Evolutionary conservation across 2,888 invertebrate species (phyloP).

Genomic region (Acleris literana): DNA sequence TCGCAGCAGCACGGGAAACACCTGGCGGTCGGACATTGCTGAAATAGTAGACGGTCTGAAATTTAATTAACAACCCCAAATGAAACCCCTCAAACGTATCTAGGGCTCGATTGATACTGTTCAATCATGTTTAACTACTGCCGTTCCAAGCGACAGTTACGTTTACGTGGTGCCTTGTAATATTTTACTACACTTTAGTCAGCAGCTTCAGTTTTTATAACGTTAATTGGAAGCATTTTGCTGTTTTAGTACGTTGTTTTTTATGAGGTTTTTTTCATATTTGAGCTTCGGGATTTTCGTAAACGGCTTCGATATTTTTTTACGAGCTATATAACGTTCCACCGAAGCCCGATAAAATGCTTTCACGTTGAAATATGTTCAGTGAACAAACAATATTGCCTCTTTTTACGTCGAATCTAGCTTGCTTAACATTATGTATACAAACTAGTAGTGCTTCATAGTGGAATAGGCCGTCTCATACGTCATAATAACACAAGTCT

Average conservation of each 20-base stretch:
- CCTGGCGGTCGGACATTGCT: conserved; percentile 48
- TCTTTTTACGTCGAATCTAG: neutral
- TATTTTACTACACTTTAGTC: neutral
- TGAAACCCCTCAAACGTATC: conserved; percentile 48
- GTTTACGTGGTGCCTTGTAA: neutral
- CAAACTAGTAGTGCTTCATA: no score
- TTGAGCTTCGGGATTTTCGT: conserved; percentile 12
- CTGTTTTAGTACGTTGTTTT: neutral
- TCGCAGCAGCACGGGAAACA: conserved; percentile 6
- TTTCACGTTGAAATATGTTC: conserved; percentile 18
- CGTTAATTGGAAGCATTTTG: neutral
- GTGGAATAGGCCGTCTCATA: no score
- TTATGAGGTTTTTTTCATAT: conserved; percentile 14
- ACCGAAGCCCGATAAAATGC: conserved; percentile 26
- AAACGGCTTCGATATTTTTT: conserved; percentile 24
- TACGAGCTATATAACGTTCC: conserved; percentile 30
- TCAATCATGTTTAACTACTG: conserved; percentile 2
- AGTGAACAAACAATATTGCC: conserved; percentile 21
- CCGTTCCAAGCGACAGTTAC: neutral
- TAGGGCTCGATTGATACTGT: neutral
- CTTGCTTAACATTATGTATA: no score
- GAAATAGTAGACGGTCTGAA: conserved; percentile 70
- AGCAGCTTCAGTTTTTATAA: neutral
- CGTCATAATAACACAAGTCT: no score
- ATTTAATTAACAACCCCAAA: conserved; percentile 72